Evolutionary conservation across 2,888 invertebrate species (phyloP), one percentile per base, ranked within the genome.

Genomic region (Erannis defoliaria): DNA sequence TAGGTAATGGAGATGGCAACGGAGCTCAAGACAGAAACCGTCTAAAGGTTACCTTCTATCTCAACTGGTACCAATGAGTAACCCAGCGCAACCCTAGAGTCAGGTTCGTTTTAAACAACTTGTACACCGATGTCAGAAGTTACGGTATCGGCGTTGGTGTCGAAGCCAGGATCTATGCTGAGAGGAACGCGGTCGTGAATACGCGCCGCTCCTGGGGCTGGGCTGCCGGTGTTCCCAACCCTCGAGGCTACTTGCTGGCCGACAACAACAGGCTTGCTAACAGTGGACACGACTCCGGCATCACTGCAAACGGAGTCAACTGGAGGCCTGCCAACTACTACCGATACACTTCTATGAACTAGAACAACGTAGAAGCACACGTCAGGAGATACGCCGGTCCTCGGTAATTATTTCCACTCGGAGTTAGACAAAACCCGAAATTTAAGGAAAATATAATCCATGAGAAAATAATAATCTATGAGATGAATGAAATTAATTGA

Each of bases 31-130:
- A 67, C 21, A 48, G 14, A 1, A 59, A 62, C 14, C 59, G 55
- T 9, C 58, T 67, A n/a, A 60, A 54, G 42, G 43, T 55, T 2
- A 61, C 67, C 9, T 63, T 42, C 29, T 58, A 55, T 42, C 29
- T 33, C 5, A 67, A 67, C 53, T 67, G 65, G 67, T 67, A 38
- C 50, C 59, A 48, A 16, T 60, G 62, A 2, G 45, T 40, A 16
- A 50, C 5, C 12, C 60, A 60, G 43, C 56, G 64, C n/a, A 54
- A 64, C 31, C 60, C 64, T 4, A 48, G 23, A 31, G 60, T 64
- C 21, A 48, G 64, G 26, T 64, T 48, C 14, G 33, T 64, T 1
- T 33, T 60, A 0, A 64, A 64, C 35, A 64, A 64, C 54, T 37
- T 64, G 53, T 64, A 54, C 45, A 64, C 64, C 2, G 54, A 60